Percentiles rank a stretch among this genome's conserved stretches.
Conservation (phyloP, 1,140 invertebrate genomes). For the Scaptomyza pallida region DNA sequence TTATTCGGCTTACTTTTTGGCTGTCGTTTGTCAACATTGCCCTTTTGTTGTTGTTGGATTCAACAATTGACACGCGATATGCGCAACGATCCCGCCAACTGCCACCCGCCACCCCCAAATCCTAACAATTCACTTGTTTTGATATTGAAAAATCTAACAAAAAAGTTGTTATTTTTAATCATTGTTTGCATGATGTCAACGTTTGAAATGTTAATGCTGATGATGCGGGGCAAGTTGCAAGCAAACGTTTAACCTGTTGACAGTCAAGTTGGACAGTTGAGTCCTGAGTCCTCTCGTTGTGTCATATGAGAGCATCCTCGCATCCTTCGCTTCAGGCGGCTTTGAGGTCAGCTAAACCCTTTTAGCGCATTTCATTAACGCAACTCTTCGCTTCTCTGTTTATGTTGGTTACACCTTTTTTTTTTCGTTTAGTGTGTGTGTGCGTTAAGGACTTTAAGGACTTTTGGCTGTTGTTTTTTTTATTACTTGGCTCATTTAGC, state of each 20-base stretch:
- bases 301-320: constrained; percentile 26
- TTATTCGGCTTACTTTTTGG: constrained; percentile 24
- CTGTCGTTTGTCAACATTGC: constrained; percentile 57
- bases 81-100: background rate
- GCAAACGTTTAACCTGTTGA: constrained; percentile 63
- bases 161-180: constrained; percentile 18
- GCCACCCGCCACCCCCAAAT: too few species aligned
- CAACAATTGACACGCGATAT: constrained; percentile 79
- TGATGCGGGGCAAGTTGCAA: constrained; percentile 1
- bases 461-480: constrained; percentile 53
- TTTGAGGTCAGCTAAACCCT: constrained; percentile 68
- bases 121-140: too few species aligned
- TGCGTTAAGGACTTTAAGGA: constrained; percentile 54
- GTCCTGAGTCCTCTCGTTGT: constrained; percentile 22
- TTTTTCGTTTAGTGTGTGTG: constrained; percentile 3
- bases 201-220: constrained; percentile 67
- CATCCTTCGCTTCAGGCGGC: constrained; percentile 9
- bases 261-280: constrained; percentile 30
- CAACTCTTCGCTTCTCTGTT: constrained; percentile 6
- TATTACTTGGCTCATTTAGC: constrained; percentile 71
- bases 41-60: constrained; percentile 31
- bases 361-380: constrained; percentile 76
- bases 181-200: constrained; percentile 45
- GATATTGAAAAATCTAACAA: constrained; percentile 17
- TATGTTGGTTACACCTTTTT: constrained; percentile 42